Evolutionary conservation across 1,140 invertebrate species (phyloP).

Genomic region (Zaprionus camerounensis): DNA sequence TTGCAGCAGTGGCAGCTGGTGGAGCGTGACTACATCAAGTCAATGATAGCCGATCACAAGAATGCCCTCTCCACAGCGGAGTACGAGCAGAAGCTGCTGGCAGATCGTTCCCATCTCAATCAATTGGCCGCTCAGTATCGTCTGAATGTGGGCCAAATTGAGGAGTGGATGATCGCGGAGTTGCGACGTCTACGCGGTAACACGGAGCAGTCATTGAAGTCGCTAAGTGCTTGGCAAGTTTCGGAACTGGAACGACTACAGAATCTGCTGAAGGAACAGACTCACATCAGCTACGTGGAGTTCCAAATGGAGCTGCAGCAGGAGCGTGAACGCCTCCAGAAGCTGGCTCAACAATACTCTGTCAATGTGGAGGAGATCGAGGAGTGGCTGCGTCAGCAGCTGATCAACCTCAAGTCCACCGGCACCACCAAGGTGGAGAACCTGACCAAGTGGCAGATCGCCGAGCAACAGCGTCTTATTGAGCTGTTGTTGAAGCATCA

Average conservation of each 20-base stretch:
- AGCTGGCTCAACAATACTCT: constrained; percentile 74
- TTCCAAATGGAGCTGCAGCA: constrained; percentile 74
- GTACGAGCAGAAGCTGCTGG: constrained; percentile 67
- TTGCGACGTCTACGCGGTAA: constrained; percentile 66
- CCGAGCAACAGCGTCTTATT: constrained; percentile 75
- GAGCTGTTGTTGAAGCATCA: constrained; percentile 75
- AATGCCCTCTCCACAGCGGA: constrained; percentile 65
- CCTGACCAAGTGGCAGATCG: constrained; percentile 71
- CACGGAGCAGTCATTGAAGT: constrained; percentile 61
- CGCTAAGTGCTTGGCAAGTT: constrained; percentile 70
- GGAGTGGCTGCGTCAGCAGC: constrained; percentile 72
- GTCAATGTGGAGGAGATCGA: constrained; percentile 77
- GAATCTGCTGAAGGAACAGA: constrained; percentile 67
- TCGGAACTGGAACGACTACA: constrained; percentile 70
- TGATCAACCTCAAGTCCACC: constrained; percentile 71
- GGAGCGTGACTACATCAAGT: constrained; percentile 76
- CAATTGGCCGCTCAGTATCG: constrained; percentile 77
- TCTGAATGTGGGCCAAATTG: constrained; percentile 73
- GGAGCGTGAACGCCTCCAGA: constrained; percentile 64
- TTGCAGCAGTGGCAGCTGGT: constrained; percentile 72
- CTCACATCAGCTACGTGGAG: constrained; percentile 73
- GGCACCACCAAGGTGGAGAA: constrained; percentile 74
- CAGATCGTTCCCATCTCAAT: constrained; percentile 70
- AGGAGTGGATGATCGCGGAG: constrained; percentile 79
- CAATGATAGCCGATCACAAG: constrained; percentile 68